A percentile compares a stretch with the other conserved stretches of the same genome.
Conservation (phyloP, 2,888 invertebrate species). For the Steromphala cineraria region DNA sequence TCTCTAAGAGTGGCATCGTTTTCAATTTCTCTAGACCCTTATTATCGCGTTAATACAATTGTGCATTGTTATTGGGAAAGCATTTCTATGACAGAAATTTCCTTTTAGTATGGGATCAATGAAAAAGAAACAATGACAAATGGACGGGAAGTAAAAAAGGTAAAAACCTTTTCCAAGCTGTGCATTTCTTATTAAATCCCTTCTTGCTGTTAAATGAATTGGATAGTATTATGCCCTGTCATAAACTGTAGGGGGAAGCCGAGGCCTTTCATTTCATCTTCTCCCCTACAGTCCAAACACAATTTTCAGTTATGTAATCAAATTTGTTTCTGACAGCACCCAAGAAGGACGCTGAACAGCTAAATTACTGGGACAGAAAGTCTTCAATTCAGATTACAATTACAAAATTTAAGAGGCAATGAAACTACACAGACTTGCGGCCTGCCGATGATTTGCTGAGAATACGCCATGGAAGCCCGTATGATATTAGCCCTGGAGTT, state of each 20-base stretch:
- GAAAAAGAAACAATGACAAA: background rate
- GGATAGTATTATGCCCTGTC: background rate
- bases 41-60: no score
- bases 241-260: background rate
- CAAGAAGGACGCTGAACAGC: background rate
- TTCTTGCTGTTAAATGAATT: background rate
- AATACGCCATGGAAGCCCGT: background rate
- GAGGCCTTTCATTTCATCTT: background rate
- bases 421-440: background rate
- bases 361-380: constrained; percentile 3
- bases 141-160: background rate
- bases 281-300: background rate
- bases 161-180: background rate
- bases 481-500: background rate
- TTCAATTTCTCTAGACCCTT: no score
- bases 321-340: background rate
- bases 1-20: no score
- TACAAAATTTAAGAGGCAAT: constrained; percentile 10
- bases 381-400: constrained; percentile 10
- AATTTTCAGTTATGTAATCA: constrained; percentile 10
- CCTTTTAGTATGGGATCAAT: no score
- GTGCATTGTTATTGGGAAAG: no score
- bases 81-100: no score
- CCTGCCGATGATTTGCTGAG: background rate
- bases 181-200: constrained; percentile 4